Conservation (phyloP, 1,140 invertebrate genomes). For the Leptonema lineaticorne region DNA sequence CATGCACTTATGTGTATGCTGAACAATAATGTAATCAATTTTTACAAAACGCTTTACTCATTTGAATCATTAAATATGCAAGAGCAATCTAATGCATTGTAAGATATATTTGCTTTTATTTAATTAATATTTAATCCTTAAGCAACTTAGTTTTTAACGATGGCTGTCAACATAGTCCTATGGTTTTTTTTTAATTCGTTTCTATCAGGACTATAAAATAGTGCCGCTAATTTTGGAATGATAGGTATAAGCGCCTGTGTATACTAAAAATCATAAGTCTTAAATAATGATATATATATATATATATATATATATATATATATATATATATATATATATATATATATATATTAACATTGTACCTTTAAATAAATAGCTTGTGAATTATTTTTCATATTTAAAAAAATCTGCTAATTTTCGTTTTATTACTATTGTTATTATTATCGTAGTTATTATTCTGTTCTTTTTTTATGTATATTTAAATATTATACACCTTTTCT, state of each 20-base stretch:
- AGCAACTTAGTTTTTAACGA: conserved; percentile 21
- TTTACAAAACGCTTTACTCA: conserved; percentile 16
- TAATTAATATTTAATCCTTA: background rate
- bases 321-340: conserved; percentile 11
- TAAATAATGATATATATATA: conserved; percentile 19
- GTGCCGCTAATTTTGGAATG: conserved; percentile 22
- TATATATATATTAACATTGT: conserved; percentile 28
- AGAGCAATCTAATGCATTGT: conserved; percentile 19
- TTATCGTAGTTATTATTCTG: too few relatives aligned
- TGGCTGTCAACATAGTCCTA: conserved; percentile 29
- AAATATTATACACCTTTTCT: too few relatives aligned
- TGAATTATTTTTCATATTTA: conserved; percentile 29
- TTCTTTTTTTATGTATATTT: too few relatives aligned
- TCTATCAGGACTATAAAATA: conserved; percentile 27
- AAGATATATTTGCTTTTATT: conserved; percentile 22
- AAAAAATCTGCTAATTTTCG: conserved; percentile 34
- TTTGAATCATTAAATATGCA: conserved; percentile 31
- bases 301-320: conserved; percentile 19
- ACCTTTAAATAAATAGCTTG: conserved; percentile 40
- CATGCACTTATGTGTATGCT: conserved; percentile 3
- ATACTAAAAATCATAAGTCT: conserved; percentile 38
- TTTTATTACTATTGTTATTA: too few relatives aligned
- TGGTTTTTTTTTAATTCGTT: conserved; percentile 27
- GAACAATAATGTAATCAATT: conserved; percentile 22
- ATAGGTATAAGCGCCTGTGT: conserved; percentile 34